These are phyloP conservation scores for Noctua fimbriata DNA, from an alignment of 2,888 invertebrate species.

Conservation along the genomic window DNA sequence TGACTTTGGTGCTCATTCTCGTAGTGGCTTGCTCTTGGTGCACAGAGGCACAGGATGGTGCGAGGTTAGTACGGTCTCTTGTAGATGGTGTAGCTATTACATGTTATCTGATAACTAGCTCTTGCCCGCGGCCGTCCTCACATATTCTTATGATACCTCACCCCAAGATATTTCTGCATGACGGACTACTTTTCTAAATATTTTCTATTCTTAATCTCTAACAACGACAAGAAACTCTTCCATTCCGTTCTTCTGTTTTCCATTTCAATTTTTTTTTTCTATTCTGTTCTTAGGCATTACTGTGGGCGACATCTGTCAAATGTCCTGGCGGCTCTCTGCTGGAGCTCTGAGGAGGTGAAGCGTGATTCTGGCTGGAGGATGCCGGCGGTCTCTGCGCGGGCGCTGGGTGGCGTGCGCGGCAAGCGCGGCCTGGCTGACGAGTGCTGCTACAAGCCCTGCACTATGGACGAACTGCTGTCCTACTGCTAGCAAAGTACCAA, in stretches of 20 bases:
- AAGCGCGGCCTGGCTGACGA: slow-evolving; percentile 66
- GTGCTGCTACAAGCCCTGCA: slow-evolving; percentile 72
- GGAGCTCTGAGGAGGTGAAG: slow-evolving; percentile 36
- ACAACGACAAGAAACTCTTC: neutral
- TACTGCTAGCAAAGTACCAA: slow-evolving; percentile 58
- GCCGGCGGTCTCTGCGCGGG: neutral
- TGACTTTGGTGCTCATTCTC: slow-evolving; percentile 40
- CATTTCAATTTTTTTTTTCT: too few species aligned
- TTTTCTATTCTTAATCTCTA: neutral
- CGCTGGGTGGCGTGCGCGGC: slow-evolving; percentile 51
- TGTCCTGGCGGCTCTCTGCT: slow-evolving; percentile 42
- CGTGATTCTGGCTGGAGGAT: slow-evolving; percentile 51
- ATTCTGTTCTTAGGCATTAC: slow-evolving; percentile 6
- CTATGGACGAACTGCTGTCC: slow-evolving; percentile 63
- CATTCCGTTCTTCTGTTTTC: neutral
- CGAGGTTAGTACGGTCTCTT: slow-evolving; percentile 1
- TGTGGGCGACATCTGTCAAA: slow-evolving; percentile 51
- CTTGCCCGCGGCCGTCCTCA: neutral
- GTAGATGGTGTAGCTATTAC: too few species aligned
- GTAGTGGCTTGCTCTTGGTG: slow-evolving; percentile 22
- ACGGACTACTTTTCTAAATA: neutral
- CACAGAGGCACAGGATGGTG: slow-evolving; percentile 36
- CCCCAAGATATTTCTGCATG: neutral
- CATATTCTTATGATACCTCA: neutral
- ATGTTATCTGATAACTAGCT: neutral